Conservation (phyloP, 2,888 invertebrate genomes). For the Drosophila trichaetosa region DNA sequence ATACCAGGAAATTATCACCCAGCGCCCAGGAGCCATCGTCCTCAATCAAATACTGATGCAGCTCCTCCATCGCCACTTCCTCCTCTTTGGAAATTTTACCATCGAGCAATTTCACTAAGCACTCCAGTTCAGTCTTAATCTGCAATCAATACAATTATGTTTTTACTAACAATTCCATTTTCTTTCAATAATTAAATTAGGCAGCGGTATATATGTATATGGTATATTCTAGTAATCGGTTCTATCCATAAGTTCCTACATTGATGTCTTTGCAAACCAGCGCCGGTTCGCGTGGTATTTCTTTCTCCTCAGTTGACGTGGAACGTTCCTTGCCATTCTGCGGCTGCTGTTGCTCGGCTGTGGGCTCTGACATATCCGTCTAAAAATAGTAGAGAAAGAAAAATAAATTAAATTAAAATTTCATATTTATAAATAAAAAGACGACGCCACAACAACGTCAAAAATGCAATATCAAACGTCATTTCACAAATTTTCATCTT, state of each 20-base stretch:
- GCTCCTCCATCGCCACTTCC: conserved; percentile 90
- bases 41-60: conserved; percentile 94
- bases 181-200: neutral
- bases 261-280: conserved; percentile 91
- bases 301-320: conserved; percentile 87
- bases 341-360: conserved; percentile 75
- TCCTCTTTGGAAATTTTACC: conserved; percentile 91
- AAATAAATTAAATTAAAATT: conserved; percentile 65
- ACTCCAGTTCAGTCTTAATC: conserved; percentile 91
- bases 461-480: conserved; percentile 37
- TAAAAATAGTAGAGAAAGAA: conserved; percentile 74
- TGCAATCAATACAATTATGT: conserved; percentile 72
- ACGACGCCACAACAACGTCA: conserved; percentile 44
- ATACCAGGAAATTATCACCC: conserved; percentile 93
- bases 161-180: neutral
- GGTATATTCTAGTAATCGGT: neutral
- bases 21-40: conserved; percentile 97
- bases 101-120: conserved; percentile 89
- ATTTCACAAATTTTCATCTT: conserved; percentile 29
- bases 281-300: conserved; percentile 91
- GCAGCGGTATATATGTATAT: neutral
- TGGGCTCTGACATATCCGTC: conserved; percentile 80
- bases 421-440: conserved; percentile 68
- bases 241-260: conserved; percentile 85
- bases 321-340: conserved; percentile 83